Conservation (phyloP, 2,888 invertebrate genomes). For the Cataglyphis albicans region DNA sequence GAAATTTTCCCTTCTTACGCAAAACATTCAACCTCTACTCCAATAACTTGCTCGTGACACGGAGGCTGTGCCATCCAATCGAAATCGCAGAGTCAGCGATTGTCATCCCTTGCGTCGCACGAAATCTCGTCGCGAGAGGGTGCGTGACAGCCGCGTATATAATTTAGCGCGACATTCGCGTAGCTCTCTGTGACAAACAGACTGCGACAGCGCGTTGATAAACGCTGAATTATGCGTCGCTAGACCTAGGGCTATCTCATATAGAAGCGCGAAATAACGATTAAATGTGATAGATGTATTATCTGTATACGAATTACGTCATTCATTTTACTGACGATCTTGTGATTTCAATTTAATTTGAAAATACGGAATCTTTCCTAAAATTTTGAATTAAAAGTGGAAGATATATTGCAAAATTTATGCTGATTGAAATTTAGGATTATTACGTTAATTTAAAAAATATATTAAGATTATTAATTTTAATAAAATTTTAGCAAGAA, state of each 20-base stretch:
- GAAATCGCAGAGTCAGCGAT: conserved; percentile 66
- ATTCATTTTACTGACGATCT: not conserved
- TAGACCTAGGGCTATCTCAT: conserved; percentile 63
- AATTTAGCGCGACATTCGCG: conserved; percentile 64
- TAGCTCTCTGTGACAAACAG: conserved; percentile 65
- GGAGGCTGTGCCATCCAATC: conserved; percentile 61
- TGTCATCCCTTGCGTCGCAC: conserved; percentile 62
- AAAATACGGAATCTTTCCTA: not conserved
- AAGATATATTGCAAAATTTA: not conserved
- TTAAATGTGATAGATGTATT: conserved; percentile 29
- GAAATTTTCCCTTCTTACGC: conserved; percentile 13
- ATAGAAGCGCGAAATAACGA: conserved; percentile 26
- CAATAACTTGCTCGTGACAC: conserved; percentile 56
- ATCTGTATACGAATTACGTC: not conserved
- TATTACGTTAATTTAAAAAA: not conserved
- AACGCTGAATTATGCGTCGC: conserved; percentile 60
- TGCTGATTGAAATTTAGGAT: not conserved
- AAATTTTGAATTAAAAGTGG: not conserved
- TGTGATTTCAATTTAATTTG: not conserved
- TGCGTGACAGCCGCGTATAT: conserved; percentile 61
- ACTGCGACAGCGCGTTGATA: conserved; percentile 62
- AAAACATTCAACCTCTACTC: conserved; percentile 49
- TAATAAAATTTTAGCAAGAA: not conserved
- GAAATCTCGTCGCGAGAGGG: conserved; percentile 61
- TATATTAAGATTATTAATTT: not conserved